phyloP scores from a whole-genome alignment of 2,888 invertebrate species.

The Ypsolopha sequella region DNA sequence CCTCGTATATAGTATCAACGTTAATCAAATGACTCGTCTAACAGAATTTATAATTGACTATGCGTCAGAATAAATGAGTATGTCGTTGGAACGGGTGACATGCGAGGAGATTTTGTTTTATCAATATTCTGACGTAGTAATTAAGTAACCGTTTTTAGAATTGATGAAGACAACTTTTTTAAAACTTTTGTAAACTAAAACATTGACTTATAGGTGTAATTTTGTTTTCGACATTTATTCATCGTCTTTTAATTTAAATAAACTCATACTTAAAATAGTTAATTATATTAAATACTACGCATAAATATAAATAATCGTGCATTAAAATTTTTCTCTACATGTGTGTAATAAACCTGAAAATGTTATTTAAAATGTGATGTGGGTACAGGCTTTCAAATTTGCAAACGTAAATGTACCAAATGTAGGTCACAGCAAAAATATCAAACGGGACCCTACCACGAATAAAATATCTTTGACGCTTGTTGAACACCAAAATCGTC shows the following conservation, averaged over 20 bases:
- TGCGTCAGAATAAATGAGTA: slow-evolving; percentile 32
- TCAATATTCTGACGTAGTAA: slow-evolving; percentile 11
- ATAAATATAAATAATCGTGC: no score
- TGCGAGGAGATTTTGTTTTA: slow-evolving; percentile 18
- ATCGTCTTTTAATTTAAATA: neutral
- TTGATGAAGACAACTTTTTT: neutral
- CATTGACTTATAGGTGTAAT: neutral
- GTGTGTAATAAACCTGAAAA: no score
- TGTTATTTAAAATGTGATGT: no score
- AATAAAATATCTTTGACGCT: slow-evolving; percentile 36
- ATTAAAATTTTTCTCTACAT: no score
- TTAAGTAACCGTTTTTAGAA: slow-evolving; percentile 17
- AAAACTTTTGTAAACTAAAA: neutral
- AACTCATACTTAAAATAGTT: neutral
- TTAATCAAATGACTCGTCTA: slow-evolving; percentile 28
- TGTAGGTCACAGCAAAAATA: neutral
- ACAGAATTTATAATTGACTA: slow-evolving; percentile 42
- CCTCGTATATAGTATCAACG: neutral
- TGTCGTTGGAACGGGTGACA: slow-evolving; percentile 20
- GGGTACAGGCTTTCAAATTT: neutral
- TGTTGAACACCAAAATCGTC: slow-evolving; percentile 15
- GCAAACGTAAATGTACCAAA: neutral
- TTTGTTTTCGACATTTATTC: no score
- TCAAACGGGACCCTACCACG: slow-evolving; percentile 7
- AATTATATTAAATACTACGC: no score